Conservation (phyloP, 2,797 vertebrate genomes). For the Menidia menidia region DNA sequence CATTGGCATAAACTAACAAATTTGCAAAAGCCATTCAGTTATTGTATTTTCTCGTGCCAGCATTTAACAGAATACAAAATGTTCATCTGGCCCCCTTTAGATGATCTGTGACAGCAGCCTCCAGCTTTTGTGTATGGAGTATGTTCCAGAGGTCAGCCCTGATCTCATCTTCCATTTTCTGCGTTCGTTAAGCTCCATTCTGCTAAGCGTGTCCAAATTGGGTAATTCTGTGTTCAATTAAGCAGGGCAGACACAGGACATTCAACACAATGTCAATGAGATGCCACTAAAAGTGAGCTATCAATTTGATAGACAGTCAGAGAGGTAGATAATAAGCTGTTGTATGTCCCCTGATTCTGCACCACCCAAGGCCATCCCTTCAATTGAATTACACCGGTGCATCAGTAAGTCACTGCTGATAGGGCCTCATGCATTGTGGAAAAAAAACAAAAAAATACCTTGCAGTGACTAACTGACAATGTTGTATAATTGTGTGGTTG, state of each 20-base stretch:
- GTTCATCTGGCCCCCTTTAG: constrained; percentile 40
- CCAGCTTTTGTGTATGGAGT: constrained; percentile 51
- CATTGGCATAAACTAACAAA: neutral
- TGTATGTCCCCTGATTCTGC: constrained; percentile 72
- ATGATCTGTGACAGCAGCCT: constrained; percentile 49
- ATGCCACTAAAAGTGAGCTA: constrained; percentile 75
- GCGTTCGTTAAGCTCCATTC: constrained; percentile 70
- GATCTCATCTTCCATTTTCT: constrained; percentile 69
- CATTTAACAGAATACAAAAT: constrained; percentile 55
- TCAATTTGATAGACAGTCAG: constrained; percentile 79
- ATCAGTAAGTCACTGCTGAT: constrained; percentile 71
- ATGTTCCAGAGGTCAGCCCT: constrained; percentile 73
- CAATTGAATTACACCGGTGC: constrained; percentile 74
- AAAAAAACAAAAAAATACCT: constrained; percentile 65
- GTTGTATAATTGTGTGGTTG: constrained; percentile 61
- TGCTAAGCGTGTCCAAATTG: constrained; percentile 78
- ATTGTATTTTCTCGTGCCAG: constrained; percentile 19
- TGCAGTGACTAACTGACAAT: constrained; percentile 50
- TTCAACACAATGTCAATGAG: constrained; percentile 82
- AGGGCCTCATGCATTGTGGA: constrained; percentile 65
- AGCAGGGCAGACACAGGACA: constrained; percentile 78
- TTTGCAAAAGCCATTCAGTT: neutral
- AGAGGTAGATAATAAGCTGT: constrained; percentile 77
- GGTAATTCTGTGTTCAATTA: constrained; percentile 83
- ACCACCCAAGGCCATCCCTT: constrained; percentile 74